phyloP scores from a whole-genome alignment of 35 echinoderm and acorn worm genomes.

The Eucidaris tribuloides region DNA sequence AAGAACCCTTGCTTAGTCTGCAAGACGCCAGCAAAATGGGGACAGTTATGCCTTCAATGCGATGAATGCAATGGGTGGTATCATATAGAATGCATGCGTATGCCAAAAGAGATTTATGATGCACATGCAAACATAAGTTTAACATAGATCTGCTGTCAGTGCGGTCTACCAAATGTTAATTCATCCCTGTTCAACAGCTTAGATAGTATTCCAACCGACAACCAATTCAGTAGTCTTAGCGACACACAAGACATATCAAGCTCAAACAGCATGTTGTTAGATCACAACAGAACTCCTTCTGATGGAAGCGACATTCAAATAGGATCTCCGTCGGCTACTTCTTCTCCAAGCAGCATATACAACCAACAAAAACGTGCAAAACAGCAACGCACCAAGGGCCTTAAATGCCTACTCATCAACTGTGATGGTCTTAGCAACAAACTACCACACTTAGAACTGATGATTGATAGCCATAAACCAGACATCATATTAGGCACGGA shows the following conservation, averaged over 20 bases:
- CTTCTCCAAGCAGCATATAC: slow-evolving; percentile 7
- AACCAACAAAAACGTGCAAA: neutral
- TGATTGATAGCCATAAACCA: slow-evolving; percentile 33
- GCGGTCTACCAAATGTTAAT: slow-evolving; percentile 29
- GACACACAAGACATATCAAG: too few relatives aligned
- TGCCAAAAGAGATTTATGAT: too few relatives aligned
- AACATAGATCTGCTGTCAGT: slow-evolving; percentile 37
- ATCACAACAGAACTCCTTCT: too few relatives aligned
- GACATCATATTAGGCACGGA: neutral
- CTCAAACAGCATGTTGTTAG: too few relatives aligned
- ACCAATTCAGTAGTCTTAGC: slow-evolving; percentile 18
- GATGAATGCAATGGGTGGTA: too few relatives aligned
- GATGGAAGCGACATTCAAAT: neutral
- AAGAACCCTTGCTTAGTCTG: too few relatives aligned
- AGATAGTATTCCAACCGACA: neutral
- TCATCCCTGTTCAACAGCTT: slow-evolving; percentile 25
- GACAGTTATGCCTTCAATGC: too few relatives aligned
- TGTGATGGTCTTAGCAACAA: slow-evolving; percentile 48
- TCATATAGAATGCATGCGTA: too few relatives aligned
- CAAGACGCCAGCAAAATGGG: too few relatives aligned
- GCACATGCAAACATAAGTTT: too few relatives aligned
- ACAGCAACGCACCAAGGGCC: neutral
- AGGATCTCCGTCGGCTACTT: slow-evolving; percentile 15
- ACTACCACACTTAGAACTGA: slow-evolving; percentile 28
- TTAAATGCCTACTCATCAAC: slow-evolving; percentile 23